Percentiles rank a stretch among this genome's conserved stretches.
Evolutionary conservation across 2,888 invertebrate species (phyloP).

Genomic region (Drosophila diplacantha): DNA sequence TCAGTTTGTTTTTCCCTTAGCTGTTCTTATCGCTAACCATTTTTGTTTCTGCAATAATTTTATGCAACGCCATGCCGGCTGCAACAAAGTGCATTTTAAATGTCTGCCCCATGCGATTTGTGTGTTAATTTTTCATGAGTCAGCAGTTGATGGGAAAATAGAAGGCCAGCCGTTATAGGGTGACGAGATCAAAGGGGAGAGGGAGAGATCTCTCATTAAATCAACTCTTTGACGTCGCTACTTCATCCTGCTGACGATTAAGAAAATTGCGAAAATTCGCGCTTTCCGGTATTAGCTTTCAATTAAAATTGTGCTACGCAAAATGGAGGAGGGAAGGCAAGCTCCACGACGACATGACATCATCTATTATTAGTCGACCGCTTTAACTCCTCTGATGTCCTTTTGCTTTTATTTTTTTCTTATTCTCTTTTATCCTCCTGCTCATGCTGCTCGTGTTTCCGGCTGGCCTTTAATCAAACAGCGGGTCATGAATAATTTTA

Average conservation of each 20-base stretch:
- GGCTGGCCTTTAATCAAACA: constrained; percentile 40
- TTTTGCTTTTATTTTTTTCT: not conserved
- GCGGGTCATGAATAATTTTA: constrained; percentile 40
- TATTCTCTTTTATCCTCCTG: not conserved
- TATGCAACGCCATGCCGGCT: constrained; percentile 33
- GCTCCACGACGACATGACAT: constrained; percentile 8
- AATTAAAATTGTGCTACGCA: constrained; percentile 21
- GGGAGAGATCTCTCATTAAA: constrained; percentile 17
- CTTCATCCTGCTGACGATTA: constrained; percentile 8
- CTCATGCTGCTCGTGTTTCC: not conserved
- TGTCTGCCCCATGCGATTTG: constrained; percentile 46
- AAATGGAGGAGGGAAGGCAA: not conserved
- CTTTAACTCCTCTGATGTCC: constrained; percentile 6
- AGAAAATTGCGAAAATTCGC: constrained; percentile 15
- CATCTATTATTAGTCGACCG: constrained; percentile 24
- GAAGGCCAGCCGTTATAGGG: constrained; percentile 10
- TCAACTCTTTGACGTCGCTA: constrained; percentile 21
- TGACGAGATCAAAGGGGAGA: not conserved
- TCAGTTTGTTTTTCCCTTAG: constrained; percentile 5
- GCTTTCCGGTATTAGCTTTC: constrained; percentile 30
- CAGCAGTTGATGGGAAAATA: constrained; percentile 13
- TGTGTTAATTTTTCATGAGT: constrained; percentile 56
- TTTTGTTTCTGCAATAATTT: constrained; percentile 43
- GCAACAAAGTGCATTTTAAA: constrained; percentile 65
- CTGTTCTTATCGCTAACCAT: constrained; percentile 36